phyloP scores from a whole-genome alignment of 2,113 vertebrate genomes.

The Eurystomus gularis region DNA sequence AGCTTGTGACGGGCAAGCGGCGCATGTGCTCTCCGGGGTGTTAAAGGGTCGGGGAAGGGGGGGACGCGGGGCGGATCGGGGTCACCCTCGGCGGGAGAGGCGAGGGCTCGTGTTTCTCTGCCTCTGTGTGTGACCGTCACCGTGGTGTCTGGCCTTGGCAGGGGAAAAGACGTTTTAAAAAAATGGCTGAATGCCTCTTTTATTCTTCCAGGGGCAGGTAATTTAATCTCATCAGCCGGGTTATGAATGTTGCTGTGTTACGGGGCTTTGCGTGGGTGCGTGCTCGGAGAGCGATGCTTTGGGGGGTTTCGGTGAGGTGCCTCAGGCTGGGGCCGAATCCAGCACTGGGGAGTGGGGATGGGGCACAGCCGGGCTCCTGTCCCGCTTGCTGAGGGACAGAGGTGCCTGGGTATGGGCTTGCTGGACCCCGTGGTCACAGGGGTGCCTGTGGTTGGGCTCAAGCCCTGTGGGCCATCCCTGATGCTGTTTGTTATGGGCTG shows the following conservation, averaged over 20 bases:
- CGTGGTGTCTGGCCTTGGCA: slow-evolving; percentile 43
- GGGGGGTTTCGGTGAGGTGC: not conserved
- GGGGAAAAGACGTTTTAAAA: not conserved
- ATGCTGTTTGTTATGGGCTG: not conserved
- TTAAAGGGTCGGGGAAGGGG: not conserved
- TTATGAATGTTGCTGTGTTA: slow-evolving; percentile 5
- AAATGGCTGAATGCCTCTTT: slow-evolving; percentile 45
- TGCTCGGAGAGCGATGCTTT: rapidly evolving
- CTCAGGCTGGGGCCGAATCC: not conserved
- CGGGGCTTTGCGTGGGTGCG: rapidly evolving
- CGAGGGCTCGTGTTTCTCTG: not conserved
- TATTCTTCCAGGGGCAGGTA: slow-evolving; percentile 48
- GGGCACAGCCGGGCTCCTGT: not conserved
- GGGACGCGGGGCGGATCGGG: not conserved
- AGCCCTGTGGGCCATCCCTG: not conserved
- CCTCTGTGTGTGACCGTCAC: not conserved
- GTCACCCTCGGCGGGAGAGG: not conserved
- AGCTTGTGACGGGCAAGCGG: not conserved
- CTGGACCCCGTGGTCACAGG: too few species aligned
- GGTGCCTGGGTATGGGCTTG: rapidly evolving
- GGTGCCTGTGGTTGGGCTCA: rapidly evolving
- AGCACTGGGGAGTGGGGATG: rapidly evolving
- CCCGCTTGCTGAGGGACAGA: not conserved
- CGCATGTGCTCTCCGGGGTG: not conserved
- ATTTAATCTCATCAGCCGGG: slow-evolving; percentile 4